These are phyloP conservation scores for Hippotragus niger DNA, from an alignment of 2,113 vertebrate genomes.

Conservation along the genomic window DNA sequence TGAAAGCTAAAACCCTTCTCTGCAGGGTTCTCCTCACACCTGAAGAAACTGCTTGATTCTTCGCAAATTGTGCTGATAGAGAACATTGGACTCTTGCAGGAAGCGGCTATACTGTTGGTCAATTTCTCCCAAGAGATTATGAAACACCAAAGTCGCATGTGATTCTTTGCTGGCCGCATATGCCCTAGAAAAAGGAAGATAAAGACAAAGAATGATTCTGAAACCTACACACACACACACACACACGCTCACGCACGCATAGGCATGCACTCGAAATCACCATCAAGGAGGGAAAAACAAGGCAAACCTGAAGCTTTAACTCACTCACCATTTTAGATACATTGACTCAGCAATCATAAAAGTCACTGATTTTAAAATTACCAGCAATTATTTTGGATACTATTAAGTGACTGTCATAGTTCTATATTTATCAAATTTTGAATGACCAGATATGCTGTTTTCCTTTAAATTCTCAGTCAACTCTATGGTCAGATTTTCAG, in stretches of 20 bases:
- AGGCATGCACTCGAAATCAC: neutral
- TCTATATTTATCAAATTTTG: neutral
- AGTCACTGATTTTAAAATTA: neutral
- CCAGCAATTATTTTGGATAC: neutral
- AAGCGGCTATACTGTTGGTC: slow-evolving; percentile 99
- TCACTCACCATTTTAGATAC: neutral
- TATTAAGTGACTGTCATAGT: neutral
- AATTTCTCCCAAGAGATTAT: slow-evolving; percentile 98
- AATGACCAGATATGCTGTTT: neutral
- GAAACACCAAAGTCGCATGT: slow-evolving; percentile 96
- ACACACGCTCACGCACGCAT: neutral
- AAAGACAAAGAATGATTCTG: neutral
- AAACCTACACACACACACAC: neutral
- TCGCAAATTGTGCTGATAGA: slow-evolving; percentile 98
- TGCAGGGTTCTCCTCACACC: slow-evolving; percentile 65
- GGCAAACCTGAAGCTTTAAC: neutral
- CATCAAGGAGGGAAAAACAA: neutral
- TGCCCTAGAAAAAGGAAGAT: slow-evolving; percentile 81
- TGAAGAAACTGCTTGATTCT: slow-evolving; percentile 98
- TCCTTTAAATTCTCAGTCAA: slow-evolving; percentile 19
- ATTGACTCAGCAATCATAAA: neutral
- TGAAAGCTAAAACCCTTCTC: neutral
- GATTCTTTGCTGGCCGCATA: slow-evolving; percentile 98
- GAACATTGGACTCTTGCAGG: slow-evolving; percentile 96
- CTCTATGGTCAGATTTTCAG: neutral